Conservation (phyloP, 2,797 vertebrate species). For the Anomalospiza imberbis region DNA sequence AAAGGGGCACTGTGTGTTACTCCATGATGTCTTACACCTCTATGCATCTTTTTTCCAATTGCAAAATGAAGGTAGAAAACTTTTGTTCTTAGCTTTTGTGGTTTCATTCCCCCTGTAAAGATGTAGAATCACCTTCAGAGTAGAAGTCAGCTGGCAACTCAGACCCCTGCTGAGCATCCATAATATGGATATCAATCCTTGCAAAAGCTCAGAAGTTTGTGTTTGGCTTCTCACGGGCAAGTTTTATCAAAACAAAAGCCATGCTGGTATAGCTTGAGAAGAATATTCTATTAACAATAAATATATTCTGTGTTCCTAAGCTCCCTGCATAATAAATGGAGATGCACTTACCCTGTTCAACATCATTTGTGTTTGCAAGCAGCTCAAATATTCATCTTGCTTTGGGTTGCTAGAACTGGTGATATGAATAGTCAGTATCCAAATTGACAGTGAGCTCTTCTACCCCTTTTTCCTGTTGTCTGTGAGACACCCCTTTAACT, state of each 20-base stretch:
- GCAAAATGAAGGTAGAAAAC: not conserved
- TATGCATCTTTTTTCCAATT: not conserved
- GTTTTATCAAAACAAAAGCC: slow-evolving; percentile 35
- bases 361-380: slow-evolving; percentile 2
- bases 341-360: slow-evolving; percentile 22
- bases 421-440: not conserved
- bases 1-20: not conserved
- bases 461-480: not conserved
- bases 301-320: slow-evolving; percentile 9
- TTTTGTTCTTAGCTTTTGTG: not conserved
- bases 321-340: slow-evolving; percentile 22
- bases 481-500: not conserved
- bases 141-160: not conserved
- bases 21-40: not conserved
- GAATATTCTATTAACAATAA: slow-evolving; percentile 22
- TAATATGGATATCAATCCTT: not conserved
- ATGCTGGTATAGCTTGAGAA: not conserved
- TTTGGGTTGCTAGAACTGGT: not conserved
- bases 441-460: not conserved
- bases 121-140: not conserved
- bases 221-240: not conserved
- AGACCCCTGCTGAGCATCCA: not conserved
- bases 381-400: slow-evolving; percentile 40
- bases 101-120: not conserved
- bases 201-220: not conserved